These are phyloP conservation scores for Oxytorus armatus DNA, from an alignment of 2,888 invertebrate genomes.

Conservation along the genomic window DNA sequence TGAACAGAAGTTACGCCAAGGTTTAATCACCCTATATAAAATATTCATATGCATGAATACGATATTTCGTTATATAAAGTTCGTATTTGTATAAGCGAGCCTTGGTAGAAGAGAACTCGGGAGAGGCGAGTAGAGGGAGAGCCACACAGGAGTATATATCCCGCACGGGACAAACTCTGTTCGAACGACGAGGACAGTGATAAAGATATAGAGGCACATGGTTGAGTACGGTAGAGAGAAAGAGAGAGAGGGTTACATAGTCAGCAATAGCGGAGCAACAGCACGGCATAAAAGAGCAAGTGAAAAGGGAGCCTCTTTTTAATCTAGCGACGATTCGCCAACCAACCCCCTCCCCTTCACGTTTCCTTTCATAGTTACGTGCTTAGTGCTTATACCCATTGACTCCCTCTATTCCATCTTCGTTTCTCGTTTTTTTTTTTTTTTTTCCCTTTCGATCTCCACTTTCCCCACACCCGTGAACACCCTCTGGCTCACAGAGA, in stretches of 20 bases:
- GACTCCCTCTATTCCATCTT: constrained; percentile 72
- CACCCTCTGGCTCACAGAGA: constrained; percentile 39
- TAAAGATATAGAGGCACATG: constrained; percentile 52
- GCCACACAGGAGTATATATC: constrained; percentile 29
- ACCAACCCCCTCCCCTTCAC: constrained; percentile 71
- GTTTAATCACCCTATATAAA: constrained; percentile 9
- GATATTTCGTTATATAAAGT: constrained; percentile 40
- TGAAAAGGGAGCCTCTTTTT: constrained; percentile 83
- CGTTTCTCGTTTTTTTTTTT: constrained; percentile 68
- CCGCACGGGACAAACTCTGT: constrained; percentile 40
- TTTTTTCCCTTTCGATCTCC: constrained; percentile 68
- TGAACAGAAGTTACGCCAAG: no score
- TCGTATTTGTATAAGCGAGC: constrained; percentile 6
- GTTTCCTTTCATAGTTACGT: constrained; percentile 82
- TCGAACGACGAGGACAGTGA: constrained; percentile 26
- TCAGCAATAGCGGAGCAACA: constrained; percentile 66
- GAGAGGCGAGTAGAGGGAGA: constrained; percentile 35
- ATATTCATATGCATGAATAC: constrained; percentile 9
- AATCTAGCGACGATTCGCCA: constrained; percentile 84
- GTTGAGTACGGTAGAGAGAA: no score
- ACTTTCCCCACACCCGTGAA: constrained; percentile 55
- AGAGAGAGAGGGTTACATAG: constrained; percentile 26
- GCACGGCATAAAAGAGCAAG: constrained; percentile 82
- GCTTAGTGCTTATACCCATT: constrained; percentile 81
- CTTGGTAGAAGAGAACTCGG: constrained; percentile 33